Evolutionary conservation across 2,888 invertebrate genomes (phyloP), one percentile per base, ranked within the genome.

Genomic region (Protodeltote pygarga): DNA sequence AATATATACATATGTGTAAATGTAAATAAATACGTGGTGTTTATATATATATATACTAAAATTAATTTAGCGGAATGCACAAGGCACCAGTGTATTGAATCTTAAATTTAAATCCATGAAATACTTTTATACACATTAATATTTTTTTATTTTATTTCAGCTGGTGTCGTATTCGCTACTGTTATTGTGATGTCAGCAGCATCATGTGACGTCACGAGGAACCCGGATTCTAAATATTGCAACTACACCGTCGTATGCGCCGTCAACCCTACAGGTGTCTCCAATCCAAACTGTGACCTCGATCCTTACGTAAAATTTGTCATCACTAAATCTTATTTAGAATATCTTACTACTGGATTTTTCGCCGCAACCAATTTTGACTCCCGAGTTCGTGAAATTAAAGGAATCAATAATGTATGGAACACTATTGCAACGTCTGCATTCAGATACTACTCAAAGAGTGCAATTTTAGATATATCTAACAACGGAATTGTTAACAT

Each of bases 281-380:
- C 31, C 5, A 73, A 69, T n/a, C 77, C 79, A 0, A 46, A 25
- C 4, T 89, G 89, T 46, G 60, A 67, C 1, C 34, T 21, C 1
- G 71, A 76, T 0, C 71, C 79, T 0, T 69, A 80, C 29, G 81
- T 87, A 20, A 79, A 63, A 2, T 86, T 89, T 42, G 29, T 75
- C 37, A 75, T 90, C 3, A 59, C 48, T 0, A 51, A 69, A 5
- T 80, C 87, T 0, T 38, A n/a, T 0, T 4, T 44, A 1, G 55
- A 64, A 0, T 50, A 46, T 0, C 57, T 90, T 0, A 76, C 74
- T 0, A 45, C 76, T 0, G 74, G 75, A 0, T 87, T 81, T 60
- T 91, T 91, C 31, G 77, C 83, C 2, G 44, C 84, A 2, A 91
- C 90, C 0, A 90, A 90, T 53, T 91, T 90, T 11, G 90, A 90